Percentiles rank a stretch among this genome's conserved stretches.
These are phyloP conservation scores for Mactra quadrangularis DNA, from an alignment of 1,140 invertebrate species.

Conservation along the genomic window DNA sequence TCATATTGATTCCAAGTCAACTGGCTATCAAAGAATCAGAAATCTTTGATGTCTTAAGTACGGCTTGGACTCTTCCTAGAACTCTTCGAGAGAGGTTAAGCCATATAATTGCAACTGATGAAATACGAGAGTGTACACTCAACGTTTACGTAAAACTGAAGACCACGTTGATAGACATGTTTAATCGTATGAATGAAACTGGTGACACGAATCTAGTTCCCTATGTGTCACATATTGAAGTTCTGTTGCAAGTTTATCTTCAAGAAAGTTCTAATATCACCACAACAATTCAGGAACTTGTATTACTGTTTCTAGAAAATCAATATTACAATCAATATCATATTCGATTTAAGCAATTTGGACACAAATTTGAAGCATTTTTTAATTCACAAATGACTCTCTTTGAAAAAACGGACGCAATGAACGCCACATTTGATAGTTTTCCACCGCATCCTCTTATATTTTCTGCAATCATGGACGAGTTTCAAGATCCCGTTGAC, in stretches of 20 bases:
- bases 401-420: background rate
- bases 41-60: no score
- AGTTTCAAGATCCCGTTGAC: background rate
- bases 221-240: background rate
- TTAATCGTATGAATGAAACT: background rate
- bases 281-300: background rate
- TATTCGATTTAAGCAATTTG: background rate
- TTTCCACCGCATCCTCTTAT: no score
- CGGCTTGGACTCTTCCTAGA: no score
- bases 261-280: background rate
- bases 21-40: no score
- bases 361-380: background rate
- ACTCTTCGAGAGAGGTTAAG: no score
- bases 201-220: background rate
- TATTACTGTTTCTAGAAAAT: background rate
- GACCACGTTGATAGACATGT: background rate
- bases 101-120: no score
- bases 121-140: background rate
- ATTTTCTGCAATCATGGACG: background rate
- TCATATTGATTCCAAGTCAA: no score
- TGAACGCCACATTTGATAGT: background rate
- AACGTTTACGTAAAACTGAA: background rate
- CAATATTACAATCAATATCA: background rate
- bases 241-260: background rate
- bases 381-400: no score